phyloP scores from a whole-genome alignment of 2,113 vertebrate genomes.

The Crotalus tigris region DNA sequence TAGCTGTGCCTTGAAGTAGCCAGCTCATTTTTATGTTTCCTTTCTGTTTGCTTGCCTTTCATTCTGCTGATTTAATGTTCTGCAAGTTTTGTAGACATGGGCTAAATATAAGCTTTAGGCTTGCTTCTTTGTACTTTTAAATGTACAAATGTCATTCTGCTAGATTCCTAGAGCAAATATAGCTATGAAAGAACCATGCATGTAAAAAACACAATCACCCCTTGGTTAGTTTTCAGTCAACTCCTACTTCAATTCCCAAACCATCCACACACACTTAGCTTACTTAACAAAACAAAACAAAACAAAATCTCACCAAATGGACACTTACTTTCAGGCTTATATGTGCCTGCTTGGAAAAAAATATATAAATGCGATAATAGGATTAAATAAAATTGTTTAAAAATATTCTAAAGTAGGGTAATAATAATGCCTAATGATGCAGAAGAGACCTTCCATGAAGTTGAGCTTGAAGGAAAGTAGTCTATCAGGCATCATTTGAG shows the following conservation, averaged over 20 bases:
- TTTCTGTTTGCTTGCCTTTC: conserved; percentile 52
- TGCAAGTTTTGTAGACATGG: conserved; percentile 55
- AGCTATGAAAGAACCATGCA: neutral
- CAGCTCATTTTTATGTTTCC: conserved; percentile 63
- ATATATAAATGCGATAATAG: neutral
- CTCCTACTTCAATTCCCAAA: neutral
- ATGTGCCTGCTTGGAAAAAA: neutral
- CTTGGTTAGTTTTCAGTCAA: neutral
- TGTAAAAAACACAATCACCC: neutral
- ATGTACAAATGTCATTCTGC: conserved; percentile 58
- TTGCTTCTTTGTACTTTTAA: conserved; percentile 44
- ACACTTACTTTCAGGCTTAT: neutral
- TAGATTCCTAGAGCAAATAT: conserved; percentile 6
- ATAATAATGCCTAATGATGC: neutral
- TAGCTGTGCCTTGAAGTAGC: conserved; percentile 67
- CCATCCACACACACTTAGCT: neutral
- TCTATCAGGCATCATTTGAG: neutral
- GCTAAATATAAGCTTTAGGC: conserved; percentile 58
- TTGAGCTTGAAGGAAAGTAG: neutral
- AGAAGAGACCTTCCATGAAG: neutral
- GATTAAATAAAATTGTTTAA: neutral
- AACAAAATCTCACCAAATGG: neutral
- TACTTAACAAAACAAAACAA: neutral
- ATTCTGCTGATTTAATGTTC: conserved; percentile 64
- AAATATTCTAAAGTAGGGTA: neutral